These are phyloP conservation scores for Ianthella basta DNA, from an alignment of 37 sponge, comb jelly and placozoan genomes.

Conservation along the genomic window DNA sequence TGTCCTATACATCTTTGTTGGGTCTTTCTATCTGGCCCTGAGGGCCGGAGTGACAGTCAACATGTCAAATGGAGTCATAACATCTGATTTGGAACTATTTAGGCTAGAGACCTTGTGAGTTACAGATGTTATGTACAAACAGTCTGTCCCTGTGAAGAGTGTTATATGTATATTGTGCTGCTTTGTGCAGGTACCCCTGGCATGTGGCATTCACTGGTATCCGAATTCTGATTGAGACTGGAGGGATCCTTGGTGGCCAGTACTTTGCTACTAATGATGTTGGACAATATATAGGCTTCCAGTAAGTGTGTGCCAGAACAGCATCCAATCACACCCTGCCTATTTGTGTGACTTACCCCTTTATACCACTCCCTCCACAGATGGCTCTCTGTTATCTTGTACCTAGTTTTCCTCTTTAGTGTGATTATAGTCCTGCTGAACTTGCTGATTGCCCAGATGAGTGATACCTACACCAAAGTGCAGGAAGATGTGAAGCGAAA, in stretches of 20 bases:
- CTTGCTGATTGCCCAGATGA: slow-evolving; percentile 49
- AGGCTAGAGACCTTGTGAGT: neutral
- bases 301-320: slow-evolving; percentile 2
- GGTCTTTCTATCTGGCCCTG: slow-evolving; percentile 18
- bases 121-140: neutral
- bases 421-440: slow-evolving; percentile 44
- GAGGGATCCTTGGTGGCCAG: slow-evolving; percentile 4
- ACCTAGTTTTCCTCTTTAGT: slow-evolving; percentile 32
- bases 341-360: too few species aligned
- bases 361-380: neutral
- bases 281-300: slow-evolving; percentile 5
- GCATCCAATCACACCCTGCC: too few species aligned
- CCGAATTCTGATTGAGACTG: slow-evolving; percentile 12
- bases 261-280: neutral
- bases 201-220: slow-evolving; percentile 6
- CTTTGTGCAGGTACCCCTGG: slow-evolving; percentile 19
- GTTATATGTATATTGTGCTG: neutral
- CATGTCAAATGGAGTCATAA: neutral
- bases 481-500: slow-evolving; percentile 41
- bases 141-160: neutral
- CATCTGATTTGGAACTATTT: neutral
- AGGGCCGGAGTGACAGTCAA: slow-evolving; percentile 21
- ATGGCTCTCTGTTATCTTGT: slow-evolving; percentile 25
- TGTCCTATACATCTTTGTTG: slow-evolving; percentile 3
- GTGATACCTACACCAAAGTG: slow-evolving; percentile 50